Conservation (phyloP, 2,113 vertebrate genomes). For the chimpanzee (Pan troglodytes) region NHGRI_mPanTro3-v2.1_pri NC_072398.2:181851501-181852000, state of each 20-base stretch:
- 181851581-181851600: neutral
- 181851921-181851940: neutral
- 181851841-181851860: neutral
- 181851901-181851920: neutral
- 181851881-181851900: neutral
- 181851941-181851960: neutral
- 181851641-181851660: neutral
- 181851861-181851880: neutral
- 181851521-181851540: neutral
- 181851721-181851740: neutral
- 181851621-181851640: neutral
- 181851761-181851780: neutral
- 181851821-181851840: neutral
- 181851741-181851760: conserved; percentile 14
- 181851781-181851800: neutral
- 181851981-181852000: neutral
- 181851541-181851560: neutral
- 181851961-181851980: neutral
- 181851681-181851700: neutral
- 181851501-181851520: neutral
- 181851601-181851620: neutral
- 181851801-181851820: neutral
- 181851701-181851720: neutral
- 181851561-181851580: neutral
- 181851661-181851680: neutral